These are phyloP conservation scores for Venusia cambrica DNA, from an alignment of 2,888 invertebrate species.

Conservation along the genomic window DNA sequence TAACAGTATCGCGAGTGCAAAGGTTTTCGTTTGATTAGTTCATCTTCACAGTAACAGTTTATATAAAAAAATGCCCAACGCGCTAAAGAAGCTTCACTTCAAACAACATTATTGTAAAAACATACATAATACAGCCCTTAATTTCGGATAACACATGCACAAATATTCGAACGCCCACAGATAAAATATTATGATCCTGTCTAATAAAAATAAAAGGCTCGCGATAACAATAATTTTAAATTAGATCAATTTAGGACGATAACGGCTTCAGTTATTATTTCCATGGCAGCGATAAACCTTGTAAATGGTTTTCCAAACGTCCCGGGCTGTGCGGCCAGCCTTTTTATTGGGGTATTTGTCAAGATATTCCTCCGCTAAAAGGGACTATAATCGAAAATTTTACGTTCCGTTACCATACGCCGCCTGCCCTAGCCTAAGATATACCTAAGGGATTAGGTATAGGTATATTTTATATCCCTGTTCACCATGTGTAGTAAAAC, in stretches of 20 bases:
- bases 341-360: constrained; percentile 79
- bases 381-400: constrained; percentile 72
- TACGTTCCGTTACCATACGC: constrained; percentile 72
- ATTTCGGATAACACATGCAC: constrained; percentile 37
- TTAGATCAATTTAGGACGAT: constrained; percentile 78
- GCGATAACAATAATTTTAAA: constrained; percentile 78
- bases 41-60: too few species aligned
- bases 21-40: too few species aligned
- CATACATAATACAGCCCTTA: constrained; percentile 25
- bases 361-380: constrained; percentile 69
- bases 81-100: too few species aligned
- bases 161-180: constrained; percentile 43
- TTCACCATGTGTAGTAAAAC: too few species aligned
- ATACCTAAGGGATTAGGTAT: constrained; percentile 39
- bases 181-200: constrained; percentile 64
- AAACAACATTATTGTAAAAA: constrained; percentile 29
- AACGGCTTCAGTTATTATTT: constrained; percentile 78
- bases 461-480: too few species aligned
- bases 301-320: constrained; percentile 79
- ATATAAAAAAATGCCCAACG: too few species aligned
- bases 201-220: constrained; percentile 74
- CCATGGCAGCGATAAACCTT: constrained; percentile 78
- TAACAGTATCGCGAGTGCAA: too few species aligned
- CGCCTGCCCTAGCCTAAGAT: constrained; percentile 40
- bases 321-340: constrained; percentile 65